Conservation (phyloP, 2,113 vertebrate species). For the Microcebus jonahi region DNA sequence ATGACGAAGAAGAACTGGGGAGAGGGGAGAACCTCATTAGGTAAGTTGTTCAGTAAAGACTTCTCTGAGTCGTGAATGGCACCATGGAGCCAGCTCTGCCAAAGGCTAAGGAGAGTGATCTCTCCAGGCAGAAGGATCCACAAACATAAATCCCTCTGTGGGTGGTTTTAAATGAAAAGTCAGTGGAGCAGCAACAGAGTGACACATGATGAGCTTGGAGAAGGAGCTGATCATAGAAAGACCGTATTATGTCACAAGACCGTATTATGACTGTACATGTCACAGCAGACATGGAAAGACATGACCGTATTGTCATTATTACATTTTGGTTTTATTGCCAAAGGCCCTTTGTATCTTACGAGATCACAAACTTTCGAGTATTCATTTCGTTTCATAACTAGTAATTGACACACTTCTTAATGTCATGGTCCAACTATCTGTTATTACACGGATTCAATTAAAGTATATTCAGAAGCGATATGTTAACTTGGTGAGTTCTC, state of each 20-base stretch:
- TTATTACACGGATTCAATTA: background rate
- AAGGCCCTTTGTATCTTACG: background rate
- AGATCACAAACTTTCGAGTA: background rate
- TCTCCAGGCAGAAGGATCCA: background rate
- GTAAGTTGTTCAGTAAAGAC: background rate
- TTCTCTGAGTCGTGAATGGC: accelerated
- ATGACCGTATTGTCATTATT: background rate
- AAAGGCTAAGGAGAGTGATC: background rate
- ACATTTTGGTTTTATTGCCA: background rate
- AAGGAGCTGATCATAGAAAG: background rate
- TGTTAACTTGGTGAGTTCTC: background rate
- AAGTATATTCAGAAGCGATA: background rate
- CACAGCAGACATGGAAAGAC: background rate
- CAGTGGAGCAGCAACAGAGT: background rate
- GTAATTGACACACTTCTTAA: background rate
- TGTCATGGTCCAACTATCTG: background rate
- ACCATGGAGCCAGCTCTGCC: background rate
- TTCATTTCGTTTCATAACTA: background rate
- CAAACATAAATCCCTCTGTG: background rate
- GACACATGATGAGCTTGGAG: background rate
- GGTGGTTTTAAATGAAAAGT: background rate
- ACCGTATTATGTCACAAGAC: background rate
- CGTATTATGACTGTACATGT: too few relatives aligned
- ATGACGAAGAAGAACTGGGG: background rate
- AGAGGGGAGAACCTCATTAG: background rate